phyloP scores from a whole-genome alignment of 2,797 vertebrate genomes.

The Poeciliopsis infans region DNA sequence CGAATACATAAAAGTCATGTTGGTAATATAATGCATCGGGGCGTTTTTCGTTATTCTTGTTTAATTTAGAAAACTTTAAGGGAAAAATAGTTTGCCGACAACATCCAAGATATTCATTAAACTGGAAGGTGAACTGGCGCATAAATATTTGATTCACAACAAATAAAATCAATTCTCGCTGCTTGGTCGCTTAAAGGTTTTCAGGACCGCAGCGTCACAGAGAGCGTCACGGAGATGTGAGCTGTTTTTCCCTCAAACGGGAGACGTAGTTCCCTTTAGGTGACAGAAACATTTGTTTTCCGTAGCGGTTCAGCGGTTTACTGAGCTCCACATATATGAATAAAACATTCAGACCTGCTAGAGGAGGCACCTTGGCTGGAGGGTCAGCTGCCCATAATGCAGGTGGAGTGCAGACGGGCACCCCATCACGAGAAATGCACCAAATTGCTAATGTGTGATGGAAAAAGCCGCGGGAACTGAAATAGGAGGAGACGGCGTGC shows the following conservation, averaged over 20 bases:
- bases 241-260: slow-evolving; percentile 50
- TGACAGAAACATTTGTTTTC: slow-evolving; percentile 63
- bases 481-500: slow-evolving; percentile 57
- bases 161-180: slow-evolving; percentile 43
- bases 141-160: slow-evolving; percentile 5
- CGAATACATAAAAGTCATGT: neutral
- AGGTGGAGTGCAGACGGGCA: slow-evolving; percentile 49
- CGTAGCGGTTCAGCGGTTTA: slow-evolving; percentile 56
- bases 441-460: slow-evolving; percentile 65
- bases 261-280: slow-evolving; percentile 57
- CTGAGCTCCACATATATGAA: slow-evolving; percentile 69
- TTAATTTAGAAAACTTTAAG: slow-evolving; percentile 1
- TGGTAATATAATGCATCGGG: neutral
- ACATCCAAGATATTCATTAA: slow-evolving; percentile 5
- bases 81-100: slow-evolving; percentile 19
- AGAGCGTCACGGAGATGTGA: slow-evolving; percentile 37
- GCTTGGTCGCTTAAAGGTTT: slow-evolving; percentile 26
- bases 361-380: slow-evolving; percentile 61
- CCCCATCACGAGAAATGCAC: slow-evolving; percentile 61
- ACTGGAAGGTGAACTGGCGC: slow-evolving; percentile 1
- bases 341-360: slow-evolving; percentile 68
- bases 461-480: slow-evolving; percentile 70
- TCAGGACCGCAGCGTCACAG: slow-evolving; percentile 35
- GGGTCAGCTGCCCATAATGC: slow-evolving; percentile 68
- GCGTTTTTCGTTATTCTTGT: neutral